These are phyloP conservation scores for Cercocebus atys DNA, from an alignment of 2,113 vertebrate genomes.

Conservation along the genomic window DNA sequence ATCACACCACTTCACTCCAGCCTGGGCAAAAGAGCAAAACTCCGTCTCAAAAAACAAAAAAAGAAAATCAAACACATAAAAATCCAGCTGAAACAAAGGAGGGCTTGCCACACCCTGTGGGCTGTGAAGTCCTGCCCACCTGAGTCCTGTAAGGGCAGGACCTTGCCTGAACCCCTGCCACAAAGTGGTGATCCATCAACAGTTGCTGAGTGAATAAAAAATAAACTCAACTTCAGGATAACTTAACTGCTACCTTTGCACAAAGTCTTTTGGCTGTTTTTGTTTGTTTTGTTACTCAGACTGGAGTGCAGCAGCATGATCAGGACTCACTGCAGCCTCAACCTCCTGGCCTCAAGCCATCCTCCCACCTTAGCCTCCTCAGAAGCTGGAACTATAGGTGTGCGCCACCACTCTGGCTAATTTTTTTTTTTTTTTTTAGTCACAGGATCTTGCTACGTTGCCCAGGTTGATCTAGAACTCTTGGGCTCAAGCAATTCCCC, in stretches of 20 bases:
- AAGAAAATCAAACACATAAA: not conserved
- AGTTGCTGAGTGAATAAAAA: not conserved
- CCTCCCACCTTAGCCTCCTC: too few relatives aligned
- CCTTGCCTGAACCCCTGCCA: not conserved
- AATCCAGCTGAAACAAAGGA: not conserved
- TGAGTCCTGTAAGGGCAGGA: fast-evolving
- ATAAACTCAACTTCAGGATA: not conserved
- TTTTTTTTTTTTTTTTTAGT: too few relatives aligned
- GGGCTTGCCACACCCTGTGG: not conserved
- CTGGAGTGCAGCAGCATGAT: too few relatives aligned
- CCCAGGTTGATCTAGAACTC: too few relatives aligned
- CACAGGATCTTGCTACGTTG: too few relatives aligned
- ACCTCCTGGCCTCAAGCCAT: too few relatives aligned
- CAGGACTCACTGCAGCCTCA: too few relatives aligned
- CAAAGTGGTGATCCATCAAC: fast-evolving
- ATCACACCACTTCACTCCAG: not conserved
- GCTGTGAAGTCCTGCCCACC: fast-evolving
- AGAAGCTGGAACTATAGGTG: too few relatives aligned
- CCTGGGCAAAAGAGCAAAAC: not conserved
- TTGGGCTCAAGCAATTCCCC: too few relatives aligned
- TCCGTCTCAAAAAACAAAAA: not conserved
- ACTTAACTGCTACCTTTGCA: not conserved
- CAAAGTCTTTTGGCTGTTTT: not conserved
- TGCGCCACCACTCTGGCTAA: too few relatives aligned
- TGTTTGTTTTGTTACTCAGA: too few relatives aligned